Evolutionary conservation across 37 sponge, comb jelly and placozoan species (phyloP).

Genomic region (Lycopodina hypogea): DNA sequence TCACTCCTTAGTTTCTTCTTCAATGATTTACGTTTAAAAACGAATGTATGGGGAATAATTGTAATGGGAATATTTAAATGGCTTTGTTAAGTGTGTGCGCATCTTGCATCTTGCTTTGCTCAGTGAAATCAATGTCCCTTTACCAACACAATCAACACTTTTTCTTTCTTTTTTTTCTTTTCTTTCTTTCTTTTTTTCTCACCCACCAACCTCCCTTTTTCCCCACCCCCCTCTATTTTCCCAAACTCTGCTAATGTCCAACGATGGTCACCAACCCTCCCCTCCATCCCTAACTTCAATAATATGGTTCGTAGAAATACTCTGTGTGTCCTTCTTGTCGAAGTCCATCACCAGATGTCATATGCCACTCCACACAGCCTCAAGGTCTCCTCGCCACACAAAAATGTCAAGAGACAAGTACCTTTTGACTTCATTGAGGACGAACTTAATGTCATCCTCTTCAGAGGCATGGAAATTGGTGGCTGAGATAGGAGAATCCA

Average conservation of each 20-base stretch:
- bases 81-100: too few relatives aligned
- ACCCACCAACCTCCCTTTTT: neutral
- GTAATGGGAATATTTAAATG: too few relatives aligned
- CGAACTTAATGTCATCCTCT: conserved; percentile 92
- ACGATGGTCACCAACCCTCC: conserved; percentile 94
- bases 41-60: too few relatives aligned
- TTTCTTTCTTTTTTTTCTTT: neutral
- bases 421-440: conserved; percentile 85
- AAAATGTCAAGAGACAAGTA: conserved; percentile 79
- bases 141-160: neutral
- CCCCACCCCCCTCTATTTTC: neutral
- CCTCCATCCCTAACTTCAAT: conserved; percentile 87
- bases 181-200: too few relatives aligned
- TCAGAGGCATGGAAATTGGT: conserved; percentile 77
- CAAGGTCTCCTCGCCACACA: conserved; percentile 94
- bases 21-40: too few relatives aligned
- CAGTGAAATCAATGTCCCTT: too few relatives aligned
- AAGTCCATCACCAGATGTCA: conserved; percentile 93
- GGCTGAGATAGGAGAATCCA: conserved; percentile 80
- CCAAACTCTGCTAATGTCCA: conserved; percentile 54
- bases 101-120: too few relatives aligned
- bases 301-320: conserved; percentile 94
- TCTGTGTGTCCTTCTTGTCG: conserved; percentile 85
- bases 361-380: conserved; percentile 98
- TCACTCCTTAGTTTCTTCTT: too few relatives aligned